Evolutionary conservation across 2,888 invertebrate genomes (phyloP), one percentile per base, ranked within the genome.

Genomic region (Clostera curtula): DNA sequence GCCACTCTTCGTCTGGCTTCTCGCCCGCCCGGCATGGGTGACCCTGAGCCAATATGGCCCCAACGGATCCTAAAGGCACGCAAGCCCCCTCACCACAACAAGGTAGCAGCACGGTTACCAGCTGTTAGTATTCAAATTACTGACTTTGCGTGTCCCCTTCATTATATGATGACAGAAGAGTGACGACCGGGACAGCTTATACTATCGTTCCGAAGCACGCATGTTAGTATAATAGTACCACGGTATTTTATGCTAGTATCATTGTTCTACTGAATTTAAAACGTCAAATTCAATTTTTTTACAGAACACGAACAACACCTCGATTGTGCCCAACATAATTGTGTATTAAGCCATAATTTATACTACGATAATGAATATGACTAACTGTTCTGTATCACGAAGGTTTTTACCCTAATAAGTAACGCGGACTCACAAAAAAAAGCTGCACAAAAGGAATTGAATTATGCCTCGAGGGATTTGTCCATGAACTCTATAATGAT

Each of bases 281-380:
- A 59, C 48, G 56, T 61, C 56, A 48, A 49, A 38, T 36, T 49
- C 55, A 59, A 48, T 54, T 58, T 55, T 55, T 63, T 58, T 63
- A 60, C 57, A 58, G 66, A 76, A 68, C 73, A 75, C 73, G 74
- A 61, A 67, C 52, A 39, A 41, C 39, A 40, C 47, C 29, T 34
- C 49, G 38, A 36, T 55, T 45, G 46, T 64, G 56, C 63, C 55
- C 50, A 45, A 51, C 49, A 63, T 68, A 72, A 71, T 68, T 69
- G 63, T 64, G 61, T 69, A 67, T 66, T 57, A 69, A 66, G 57
- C 64, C 68, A 73, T 76, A 77, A 74, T 74, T 76, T 73, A 72
- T 69, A 68, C 66, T 56, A 68, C 64, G 64, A 69, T 74, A 80
- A 72, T 74, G 70, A 73, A 74, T 69, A 64, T 76, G 74, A 79